phyloP scores from a whole-genome alignment of 2,888 invertebrate species.

The Eristalis tenax region DNA sequence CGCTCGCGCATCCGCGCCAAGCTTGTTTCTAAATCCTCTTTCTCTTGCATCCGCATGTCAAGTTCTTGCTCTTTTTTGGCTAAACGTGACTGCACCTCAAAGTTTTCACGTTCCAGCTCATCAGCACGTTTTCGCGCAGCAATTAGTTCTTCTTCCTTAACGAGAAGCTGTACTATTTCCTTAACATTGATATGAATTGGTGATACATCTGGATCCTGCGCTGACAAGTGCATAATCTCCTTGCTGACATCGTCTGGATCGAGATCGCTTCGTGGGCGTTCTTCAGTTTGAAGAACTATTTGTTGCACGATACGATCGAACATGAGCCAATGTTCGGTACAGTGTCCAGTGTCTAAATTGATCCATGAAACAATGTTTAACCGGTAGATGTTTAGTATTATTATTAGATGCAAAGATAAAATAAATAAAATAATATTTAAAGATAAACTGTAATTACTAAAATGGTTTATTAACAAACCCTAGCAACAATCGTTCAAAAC shows the following conservation, averaged over 20 bases:
- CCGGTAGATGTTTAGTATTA: neutral
- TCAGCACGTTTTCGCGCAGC: conserved; percentile 93
- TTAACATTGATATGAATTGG: conserved; percentile 94
- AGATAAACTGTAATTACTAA: no score
- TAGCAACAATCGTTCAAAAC: no score
- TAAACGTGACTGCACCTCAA: conserved; percentile 91
- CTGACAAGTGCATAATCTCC: conserved; percentile 74
- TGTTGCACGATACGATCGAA: conserved; percentile 97
- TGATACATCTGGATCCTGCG: conserved; percentile 91
- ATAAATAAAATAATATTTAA: no score
- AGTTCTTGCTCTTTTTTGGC: conserved; percentile 96
- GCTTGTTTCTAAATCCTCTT: conserved; percentile 94
- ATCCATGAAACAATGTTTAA: neutral
- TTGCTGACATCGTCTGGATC: conserved; percentile 80
- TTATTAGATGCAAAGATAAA: no score
- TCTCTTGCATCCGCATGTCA: conserved; percentile 93
- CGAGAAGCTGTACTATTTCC: conserved; percentile 93
- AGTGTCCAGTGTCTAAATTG: conserved; percentile 88
- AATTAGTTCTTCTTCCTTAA: conserved; percentile 95
- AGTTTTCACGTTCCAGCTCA: conserved; percentile 93
- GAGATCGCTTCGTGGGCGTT: conserved; percentile 81
- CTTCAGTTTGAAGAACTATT: conserved; percentile 90
- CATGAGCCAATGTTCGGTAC: conserved; percentile 95
- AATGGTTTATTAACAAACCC: no score
- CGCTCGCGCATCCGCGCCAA: conserved; percentile 91